Evolutionary conservation across 2,888 invertebrate genomes (phyloP).

Genomic region (Caenorhabditis doughertyi): DNA sequence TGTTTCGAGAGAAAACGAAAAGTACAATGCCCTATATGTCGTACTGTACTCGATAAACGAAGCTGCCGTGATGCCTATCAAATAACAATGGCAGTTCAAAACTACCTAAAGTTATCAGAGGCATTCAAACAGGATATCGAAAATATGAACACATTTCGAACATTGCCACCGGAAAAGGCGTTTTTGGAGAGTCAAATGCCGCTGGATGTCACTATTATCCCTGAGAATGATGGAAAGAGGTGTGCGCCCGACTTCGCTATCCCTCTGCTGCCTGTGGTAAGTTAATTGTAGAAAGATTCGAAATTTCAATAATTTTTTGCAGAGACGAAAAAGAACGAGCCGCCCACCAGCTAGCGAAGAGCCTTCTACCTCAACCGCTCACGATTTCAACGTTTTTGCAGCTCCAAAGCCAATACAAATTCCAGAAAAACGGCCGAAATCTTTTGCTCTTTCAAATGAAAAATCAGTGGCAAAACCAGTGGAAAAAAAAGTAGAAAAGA

Average conservation of each 20-base stretch:
- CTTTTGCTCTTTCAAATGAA: no score
- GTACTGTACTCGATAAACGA: conserved; percentile 65
- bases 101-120: conserved; percentile 63
- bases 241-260: conserved; percentile 57
- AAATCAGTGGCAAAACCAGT: not conserved
- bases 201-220: conserved; percentile 56
- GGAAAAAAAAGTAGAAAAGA: not conserved
- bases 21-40: conserved; percentile 71
- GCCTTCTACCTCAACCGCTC: not conserved
- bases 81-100: conserved; percentile 54
- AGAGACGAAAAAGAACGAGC: conserved; percentile 44
- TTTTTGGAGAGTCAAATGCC: conserved; percentile 67
- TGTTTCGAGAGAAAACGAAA: conserved; percentile 65
- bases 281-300: not conserved
- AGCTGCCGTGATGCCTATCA: conserved; percentile 55
- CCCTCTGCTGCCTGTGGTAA: conserved; percentile 49
- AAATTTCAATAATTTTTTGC: conserved; percentile 10
- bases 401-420: not conserved
- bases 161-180: conserved; percentile 56
- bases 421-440: no score
- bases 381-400: not conserved
- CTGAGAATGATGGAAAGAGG: conserved; percentile 63
- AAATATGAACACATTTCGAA: conserved; percentile 9
- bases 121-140: conserved; percentile 60
- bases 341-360: not conserved